Percentiles rank a stretch among this genome's conserved stretches.
phyloP scores from a whole-genome alignment of 2,797 vertebrate species.

The Chrysocyon brachyurus region DNA sequence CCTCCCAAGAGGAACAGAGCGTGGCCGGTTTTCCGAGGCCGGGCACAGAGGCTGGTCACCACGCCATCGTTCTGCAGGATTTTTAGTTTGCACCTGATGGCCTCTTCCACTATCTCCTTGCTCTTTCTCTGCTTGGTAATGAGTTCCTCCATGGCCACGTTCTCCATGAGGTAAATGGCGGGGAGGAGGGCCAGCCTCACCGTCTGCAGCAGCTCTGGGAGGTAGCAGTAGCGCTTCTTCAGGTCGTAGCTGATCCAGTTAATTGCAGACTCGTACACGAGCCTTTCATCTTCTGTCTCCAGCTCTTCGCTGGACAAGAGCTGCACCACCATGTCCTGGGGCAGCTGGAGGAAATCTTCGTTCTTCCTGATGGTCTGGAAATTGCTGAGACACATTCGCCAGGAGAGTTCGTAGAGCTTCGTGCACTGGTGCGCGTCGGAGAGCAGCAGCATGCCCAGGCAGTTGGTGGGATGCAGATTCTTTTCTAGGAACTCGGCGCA shows the following conservation, averaged over 20 bases:
- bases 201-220: conserved; percentile 95
- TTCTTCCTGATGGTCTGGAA: conserved; percentile 98
- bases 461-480: conserved; percentile 98
- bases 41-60: conserved; percentile 96
- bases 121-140: conserved; percentile 97
- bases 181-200: conserved; percentile 97
- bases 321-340: conserved; percentile 98
- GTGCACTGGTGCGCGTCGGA: conserved; percentile 98
- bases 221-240: conserved; percentile 94
- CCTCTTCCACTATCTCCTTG: conserved; percentile 98
- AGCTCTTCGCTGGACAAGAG: conserved; percentile 98
- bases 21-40: conserved; percentile 97
- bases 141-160: conserved; percentile 97
- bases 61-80: conserved; percentile 98
- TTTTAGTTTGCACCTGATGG: conserved; percentile 97
- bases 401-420: conserved; percentile 97
- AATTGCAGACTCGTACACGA: conserved; percentile 97
- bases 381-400: conserved; percentile 99
- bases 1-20: conserved; percentile 98
- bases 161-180: conserved; percentile 99
- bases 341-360: conserved; percentile 98
- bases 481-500: conserved; percentile 98
- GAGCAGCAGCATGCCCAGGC: conserved; percentile 97
- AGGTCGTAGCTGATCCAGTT: conserved; percentile 98
- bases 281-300: conserved; percentile 97